Evolutionary conservation across 2,888 invertebrate species (phyloP), one percentile per base, ranked within the genome.

Genomic region (Tetragonisca angustula): DNA sequence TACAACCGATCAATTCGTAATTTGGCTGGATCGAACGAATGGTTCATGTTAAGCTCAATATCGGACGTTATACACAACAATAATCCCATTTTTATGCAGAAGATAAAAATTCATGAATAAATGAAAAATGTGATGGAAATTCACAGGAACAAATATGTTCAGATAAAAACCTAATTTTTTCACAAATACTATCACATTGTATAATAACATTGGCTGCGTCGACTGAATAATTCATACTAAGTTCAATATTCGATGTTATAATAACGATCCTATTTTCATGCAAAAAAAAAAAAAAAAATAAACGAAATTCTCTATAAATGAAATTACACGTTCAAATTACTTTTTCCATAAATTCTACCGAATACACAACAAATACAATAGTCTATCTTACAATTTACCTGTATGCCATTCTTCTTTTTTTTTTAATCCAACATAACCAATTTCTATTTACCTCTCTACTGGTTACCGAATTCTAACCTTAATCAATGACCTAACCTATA

Each of bases 371-470:
- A 6, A 17, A 61, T n/a, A 4, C 1, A n/a, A n/a, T n/a, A n/a
- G n/a, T 56, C n/a, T 15, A 19, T 6, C 17, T 17, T 24, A 61
- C 24, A 61, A 24, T 61, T 27, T 24, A 17, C 17, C 9, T 17
- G 17, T 9, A 17, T 4, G 9, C 17, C 27, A 4, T 27, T 27
- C 9, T 24, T 24, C 1, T 24, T 19, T 24, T 24, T 2, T 24
- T 19, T 24, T 24, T 24, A 4, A 59, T 6, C 2, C 24, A 4
- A 17, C 61, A 17, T 19, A 24, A 61, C 9, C 27, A 24, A 79
- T 79, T 83, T 43, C 36, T 71, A 65, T 81, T 24, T 52, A 69
- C 72, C 62, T 56, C 71, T 79, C 67, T 76, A 77, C 73, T 67
- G 67, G 43, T 72, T 80, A 82, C 27, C 0, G 24, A 61, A 2